phyloP scores from a whole-genome alignment of 2,797 vertebrate genomes.

The Selene dorsalis region DNA sequence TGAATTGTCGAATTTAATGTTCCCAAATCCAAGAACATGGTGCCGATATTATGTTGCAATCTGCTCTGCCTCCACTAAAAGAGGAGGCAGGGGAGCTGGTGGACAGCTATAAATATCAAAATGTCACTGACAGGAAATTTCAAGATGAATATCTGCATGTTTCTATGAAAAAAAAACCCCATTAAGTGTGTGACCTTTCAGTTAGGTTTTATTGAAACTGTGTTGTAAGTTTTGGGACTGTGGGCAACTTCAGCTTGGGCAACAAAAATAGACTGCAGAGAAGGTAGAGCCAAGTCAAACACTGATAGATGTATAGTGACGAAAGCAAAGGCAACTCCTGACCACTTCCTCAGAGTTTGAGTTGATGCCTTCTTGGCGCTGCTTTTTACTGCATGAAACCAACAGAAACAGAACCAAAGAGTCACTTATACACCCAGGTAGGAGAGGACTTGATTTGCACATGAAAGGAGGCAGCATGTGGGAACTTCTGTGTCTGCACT shows the following conservation, averaged over 20 bases:
- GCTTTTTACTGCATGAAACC: neutral
- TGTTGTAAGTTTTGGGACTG: conserved; percentile 14
- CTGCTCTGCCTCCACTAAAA: neutral
- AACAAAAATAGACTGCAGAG: conserved; percentile 4
- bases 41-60: neutral
- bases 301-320: neutral
- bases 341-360: neutral
- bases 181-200: conserved; percentile 32
- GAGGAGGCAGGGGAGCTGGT: neutral
- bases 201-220: conserved; percentile 28
- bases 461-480: neutral
- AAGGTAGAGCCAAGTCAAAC: conserved; percentile 3
- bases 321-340: neutral
- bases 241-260: neutral
- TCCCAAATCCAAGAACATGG: neutral
- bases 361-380: neutral
- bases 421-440: conserved; percentile 13
- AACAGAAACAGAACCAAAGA: neutral
- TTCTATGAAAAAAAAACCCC: neutral
- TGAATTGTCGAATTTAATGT: neutral
- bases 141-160: conserved; percentile 12
- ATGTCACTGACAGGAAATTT: conserved; percentile 9
- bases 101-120: conserved; percentile 22
- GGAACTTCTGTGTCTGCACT: neutral
- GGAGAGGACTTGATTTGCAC: neutral